Percentiles rank a stretch among this genome's conserved stretches.
Evolutionary conservation across 1,140 invertebrate species (phyloP).

Genomic region (Scaptomyza montana): DNA sequence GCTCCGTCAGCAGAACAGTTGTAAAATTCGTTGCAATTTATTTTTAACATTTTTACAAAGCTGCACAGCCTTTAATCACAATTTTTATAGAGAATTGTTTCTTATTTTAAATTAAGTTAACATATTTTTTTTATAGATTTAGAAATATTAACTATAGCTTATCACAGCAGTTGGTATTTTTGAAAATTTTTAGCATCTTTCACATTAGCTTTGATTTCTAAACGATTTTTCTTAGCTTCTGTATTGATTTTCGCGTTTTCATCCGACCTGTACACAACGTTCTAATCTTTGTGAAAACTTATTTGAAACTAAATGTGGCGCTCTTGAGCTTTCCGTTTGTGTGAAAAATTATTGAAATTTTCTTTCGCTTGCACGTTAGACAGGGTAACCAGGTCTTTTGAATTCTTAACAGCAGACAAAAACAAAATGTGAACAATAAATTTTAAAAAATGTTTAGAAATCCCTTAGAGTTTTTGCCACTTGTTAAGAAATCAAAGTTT

Average conservation of each 20-base stretch:
- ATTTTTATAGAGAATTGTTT: not conserved
- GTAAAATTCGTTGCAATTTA: conserved; percentile 68
- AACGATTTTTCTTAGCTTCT: conserved; percentile 39
- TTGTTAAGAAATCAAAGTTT: conserved; percentile 10
- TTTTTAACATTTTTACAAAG: conserved; percentile 54
- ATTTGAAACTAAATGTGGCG: conserved; percentile 74
- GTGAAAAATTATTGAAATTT: conserved; percentile 82
- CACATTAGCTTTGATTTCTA: conserved; percentile 20
- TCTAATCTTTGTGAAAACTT: conserved; percentile 74
- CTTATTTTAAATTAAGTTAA: not conserved
- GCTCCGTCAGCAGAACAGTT: conserved; percentile 55
- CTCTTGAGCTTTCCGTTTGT: conserved; percentile 65
- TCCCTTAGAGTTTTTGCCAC: conserved; percentile 4
- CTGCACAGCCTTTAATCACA: conserved; percentile 39
- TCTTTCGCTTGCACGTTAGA: conserved; percentile 46
- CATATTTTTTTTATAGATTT: not conserved
- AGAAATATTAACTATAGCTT: not conserved
- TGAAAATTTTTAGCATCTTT: not conserved
- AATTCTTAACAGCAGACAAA: conserved; percentile 20
- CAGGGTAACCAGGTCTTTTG: conserved; percentile 66
- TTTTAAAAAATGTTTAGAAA: conserved; percentile 12
- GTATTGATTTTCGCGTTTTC: conserved; percentile 60
- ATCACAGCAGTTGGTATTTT: not conserved
- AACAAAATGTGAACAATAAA: conserved; percentile 6
- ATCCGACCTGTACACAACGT: conserved; percentile 44